Evolutionary conservation across 2,797 vertebrate genomes (phyloP), one percentile per base, ranked within the genome.

Genomic region (Poecilia wingei): DNA sequence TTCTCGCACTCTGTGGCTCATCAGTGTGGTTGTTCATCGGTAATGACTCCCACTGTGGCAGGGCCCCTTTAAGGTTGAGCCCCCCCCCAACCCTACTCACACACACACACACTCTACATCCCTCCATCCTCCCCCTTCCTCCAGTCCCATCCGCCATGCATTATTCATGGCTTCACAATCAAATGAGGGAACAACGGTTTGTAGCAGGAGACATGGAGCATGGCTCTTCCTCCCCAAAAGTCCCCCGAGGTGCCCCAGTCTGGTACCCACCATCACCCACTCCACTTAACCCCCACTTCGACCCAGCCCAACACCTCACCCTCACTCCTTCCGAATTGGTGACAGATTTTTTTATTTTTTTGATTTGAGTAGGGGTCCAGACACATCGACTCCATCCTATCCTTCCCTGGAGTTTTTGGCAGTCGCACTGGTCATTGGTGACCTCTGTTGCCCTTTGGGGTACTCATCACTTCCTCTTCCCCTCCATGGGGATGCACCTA

Each of bases 21-120:
- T 96, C 95, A 96, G 94, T 94, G 94, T 92, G 90, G 92, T 93
- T 94, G 92, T 93, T 95, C 94, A 94, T 95, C 94, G 88, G 95
- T 96, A 96, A 96, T 96, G 96, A 96, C 95, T 96, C 95, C 96
- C 96, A 95, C 94, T 96, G 96, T 95, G 95, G 95, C 95, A 93
- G 87, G 94, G 93, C 94, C 93, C 95, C 95, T 95, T 95, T 96
- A 96, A 96, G 95, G 93, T 95, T 94, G 93, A 94, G 91, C 41
- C 41, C 7, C 0, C 41, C 76, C 70, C 70, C 72, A 22, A 5
- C 41, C 69, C 8, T 82, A 79, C 77, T 46, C 77, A 53, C 75
- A 61, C 73, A 69, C 57, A 16, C 57, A 33, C 31, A 64, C 59
- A 64, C 59, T 71, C 45, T 47, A 45, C 14, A 59, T 47, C 84